Conservation (phyloP, 2,797 vertebrate genomes). For the Sebastes melanostomus region DNA sequence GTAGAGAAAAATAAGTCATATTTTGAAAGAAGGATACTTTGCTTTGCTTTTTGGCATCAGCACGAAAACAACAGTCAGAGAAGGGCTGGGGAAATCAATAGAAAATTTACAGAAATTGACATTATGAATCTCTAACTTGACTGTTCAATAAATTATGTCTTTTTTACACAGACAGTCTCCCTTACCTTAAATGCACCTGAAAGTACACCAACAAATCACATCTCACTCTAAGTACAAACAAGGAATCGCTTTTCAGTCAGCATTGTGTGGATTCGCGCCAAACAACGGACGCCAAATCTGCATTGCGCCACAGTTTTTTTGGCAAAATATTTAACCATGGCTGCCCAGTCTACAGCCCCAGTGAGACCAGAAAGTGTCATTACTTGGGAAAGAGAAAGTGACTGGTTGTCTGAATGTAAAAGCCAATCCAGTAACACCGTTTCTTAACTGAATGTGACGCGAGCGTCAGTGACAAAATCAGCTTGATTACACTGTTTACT, state of each 20-base stretch:
- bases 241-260: not conserved
- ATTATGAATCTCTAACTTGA: not conserved
- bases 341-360: not conserved
- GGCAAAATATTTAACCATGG: not conserved
- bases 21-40: not conserved
- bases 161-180: not conserved
- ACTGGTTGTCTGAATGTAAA: not conserved
- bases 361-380: not conserved
- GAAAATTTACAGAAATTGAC: not conserved
- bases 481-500: too few relatives aligned
- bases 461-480: too few relatives aligned
- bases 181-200: not conserved
- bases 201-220: not conserved
- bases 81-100: not conserved
- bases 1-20: not conserved
- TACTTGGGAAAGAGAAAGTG: not conserved
- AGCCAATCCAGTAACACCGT: not conserved
- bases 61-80: not conserved
- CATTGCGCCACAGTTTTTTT: not conserved
- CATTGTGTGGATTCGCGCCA: not conserved
- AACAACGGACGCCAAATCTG: not conserved
- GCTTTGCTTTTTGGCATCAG: not conserved
- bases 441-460: rapidly evolving
- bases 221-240: not conserved
- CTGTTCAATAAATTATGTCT: not conserved